These are phyloP conservation scores for Lonchura striata DNA, from an alignment of 2,113 vertebrate species.

Conservation along the genomic window DNA sequence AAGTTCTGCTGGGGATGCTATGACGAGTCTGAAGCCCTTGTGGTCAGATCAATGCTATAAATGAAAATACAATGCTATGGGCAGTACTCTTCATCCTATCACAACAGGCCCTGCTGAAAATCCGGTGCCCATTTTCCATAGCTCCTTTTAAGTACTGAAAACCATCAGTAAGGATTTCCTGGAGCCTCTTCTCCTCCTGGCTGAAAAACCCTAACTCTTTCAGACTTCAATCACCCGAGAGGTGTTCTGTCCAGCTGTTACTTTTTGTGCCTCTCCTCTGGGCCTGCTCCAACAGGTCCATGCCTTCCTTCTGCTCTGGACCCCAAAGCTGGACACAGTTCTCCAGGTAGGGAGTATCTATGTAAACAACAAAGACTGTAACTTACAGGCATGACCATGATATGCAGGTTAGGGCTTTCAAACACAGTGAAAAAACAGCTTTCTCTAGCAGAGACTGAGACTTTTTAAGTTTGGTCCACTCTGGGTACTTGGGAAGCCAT, in stretches of 20 bases:
- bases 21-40: not conserved
- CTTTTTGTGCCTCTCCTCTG: not conserved
- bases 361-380: not conserved
- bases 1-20: not conserved
- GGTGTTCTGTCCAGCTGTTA: not conserved
- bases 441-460: not conserved
- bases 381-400: not conserved
- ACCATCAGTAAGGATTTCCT: not conserved
- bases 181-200: not conserved
- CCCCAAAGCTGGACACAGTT: too few species aligned
- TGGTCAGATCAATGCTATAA: not conserved
- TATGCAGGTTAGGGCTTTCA: not conserved
- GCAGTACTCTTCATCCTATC: not conserved
- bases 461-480: not conserved
- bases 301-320: not conserved
- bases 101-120: not conserved
- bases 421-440: not conserved
- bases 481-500: not conserved
- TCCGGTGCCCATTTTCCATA: not conserved
- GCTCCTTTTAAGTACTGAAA: not conserved
- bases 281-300: not conserved
- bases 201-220: not conserved
- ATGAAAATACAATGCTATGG: not conserved
- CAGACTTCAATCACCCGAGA: not conserved
- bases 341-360: not conserved